Conservation (phyloP, 2,113 vertebrate species). For the Sebastes schlegelii region DNA sequence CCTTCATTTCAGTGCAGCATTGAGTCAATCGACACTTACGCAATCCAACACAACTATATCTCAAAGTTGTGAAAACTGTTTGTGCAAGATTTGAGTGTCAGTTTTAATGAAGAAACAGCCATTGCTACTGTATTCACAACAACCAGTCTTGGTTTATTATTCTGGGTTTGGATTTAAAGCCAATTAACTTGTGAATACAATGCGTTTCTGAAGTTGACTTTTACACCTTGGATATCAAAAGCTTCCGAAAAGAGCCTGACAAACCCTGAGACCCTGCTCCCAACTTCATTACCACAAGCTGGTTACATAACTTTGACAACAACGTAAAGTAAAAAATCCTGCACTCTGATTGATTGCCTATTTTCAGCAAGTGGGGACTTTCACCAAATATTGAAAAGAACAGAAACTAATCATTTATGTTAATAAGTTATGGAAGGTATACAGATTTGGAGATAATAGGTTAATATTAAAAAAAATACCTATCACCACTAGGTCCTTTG, state of each 20-base stretch:
- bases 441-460: not conserved
- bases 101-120: not conserved
- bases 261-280: not conserved
- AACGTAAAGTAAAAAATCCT: not conserved
- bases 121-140: not conserved
- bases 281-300: not conserved
- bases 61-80: not conserved
- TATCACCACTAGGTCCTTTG: not conserved
- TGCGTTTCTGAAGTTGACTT: not conserved
- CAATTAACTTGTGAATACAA: not conserved
- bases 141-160: not conserved
- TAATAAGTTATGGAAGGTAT: not conserved
- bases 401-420: not conserved
- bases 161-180: not conserved
- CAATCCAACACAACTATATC: not conserved
- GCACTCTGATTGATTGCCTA: not conserved
- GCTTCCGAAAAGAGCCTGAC: not conserved
- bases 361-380: not conserved
- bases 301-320: not conserved
- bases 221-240: conserved; percentile 4
- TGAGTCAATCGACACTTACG: not conserved
- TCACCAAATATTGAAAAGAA: not conserved
- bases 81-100: not conserved
- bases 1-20: not conserved
- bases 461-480: not conserved